Evolutionary conservation across 2,888 invertebrate genomes (phyloP), one percentile per base, ranked within the genome.

Genomic region (Lycaena phlaeas): DNA sequence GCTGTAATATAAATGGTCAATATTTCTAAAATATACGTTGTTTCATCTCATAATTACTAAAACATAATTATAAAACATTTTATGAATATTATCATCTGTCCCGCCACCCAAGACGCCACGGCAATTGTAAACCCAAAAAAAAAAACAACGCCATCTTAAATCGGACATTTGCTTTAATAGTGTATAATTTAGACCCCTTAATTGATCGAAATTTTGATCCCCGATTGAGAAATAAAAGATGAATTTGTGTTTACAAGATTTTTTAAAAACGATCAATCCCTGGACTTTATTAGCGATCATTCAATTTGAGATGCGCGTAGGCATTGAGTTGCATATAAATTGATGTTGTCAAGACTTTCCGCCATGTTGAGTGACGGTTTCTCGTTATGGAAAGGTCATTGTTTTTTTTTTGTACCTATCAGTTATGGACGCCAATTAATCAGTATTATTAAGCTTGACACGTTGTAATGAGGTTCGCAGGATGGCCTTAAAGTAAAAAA

Each of bases 321-420:
- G 61, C 58, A 64, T 64, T 53, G 56, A 52, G 61, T 68, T 70
- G 67, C 64, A 68, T 69, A 72, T 75, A 77, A 76, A 78, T 79
- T 70, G 67, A 61, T 63, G 60, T 64, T 68, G 76, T 75, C 72
- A 64, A 64, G 68, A 48, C 43, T 42, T 50, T 45, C 50, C 50
- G 52, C 50, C 52, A 45, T 43, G n/a, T 57, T 69, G 75, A 73
- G 53, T 75, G 77, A 76, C 77, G 61, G 69, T 63, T 57, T 51
- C 76, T 81, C 76, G 78, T 81, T 81, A 79, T 64, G 50, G 61
- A 71, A 71, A 75, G 76, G 75, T 76, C 76, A 68, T 63, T 64
- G 68, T 64, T 69, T 68, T 49, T 50, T 53, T 60, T 63, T 65
- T 43, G 31, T 43, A 65, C 71, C 59, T 60, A 61, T 64, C 64